phyloP scores from a whole-genome alignment of 2,888 invertebrate genomes.

The Drosophila ustulata region DNA sequence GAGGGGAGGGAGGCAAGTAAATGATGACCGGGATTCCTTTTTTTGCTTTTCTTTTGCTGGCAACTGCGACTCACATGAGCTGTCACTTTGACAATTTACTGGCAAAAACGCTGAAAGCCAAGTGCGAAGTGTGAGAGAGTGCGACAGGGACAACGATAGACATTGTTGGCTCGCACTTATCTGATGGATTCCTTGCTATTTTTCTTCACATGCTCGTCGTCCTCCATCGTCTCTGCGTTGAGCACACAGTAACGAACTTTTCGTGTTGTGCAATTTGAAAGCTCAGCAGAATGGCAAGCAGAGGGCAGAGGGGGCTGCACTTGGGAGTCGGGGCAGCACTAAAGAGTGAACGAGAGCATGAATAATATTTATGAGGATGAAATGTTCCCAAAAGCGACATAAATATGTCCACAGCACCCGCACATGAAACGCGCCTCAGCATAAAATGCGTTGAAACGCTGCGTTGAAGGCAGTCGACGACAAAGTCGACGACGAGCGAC shows the following conservation, averaged over 20 bases:
- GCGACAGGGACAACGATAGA: conserved; percentile 23
- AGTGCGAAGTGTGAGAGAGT: conserved; percentile 11
- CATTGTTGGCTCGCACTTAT: conserved; percentile 69
- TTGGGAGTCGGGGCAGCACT: conserved; percentile 33
- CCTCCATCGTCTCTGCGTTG: conserved; percentile 41
- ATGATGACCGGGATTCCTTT: conserved; percentile 61
- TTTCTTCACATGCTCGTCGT: conserved; percentile 65
- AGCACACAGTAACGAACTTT: conserved; percentile 71
- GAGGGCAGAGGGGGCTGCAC: neutral
- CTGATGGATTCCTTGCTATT: conserved; percentile 78
- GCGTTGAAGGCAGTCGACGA: conserved; percentile 38
- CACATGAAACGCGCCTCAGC: conserved; percentile 78
- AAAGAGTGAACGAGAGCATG: conserved; percentile 75
- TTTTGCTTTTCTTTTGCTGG: conserved; percentile 21
- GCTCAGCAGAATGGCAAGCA: conserved; percentile 69
- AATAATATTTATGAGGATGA: conserved; percentile 84
- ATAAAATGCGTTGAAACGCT: conserved; percentile 73
- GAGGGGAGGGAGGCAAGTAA: conserved; percentile 35
- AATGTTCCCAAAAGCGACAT: conserved; percentile 84
- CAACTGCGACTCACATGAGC: conserved; percentile 58
- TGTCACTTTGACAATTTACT: conserved; percentile 83
- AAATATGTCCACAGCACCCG: conserved; percentile 84
- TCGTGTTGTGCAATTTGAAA: conserved; percentile 70
- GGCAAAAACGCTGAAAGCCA: conserved; percentile 53
- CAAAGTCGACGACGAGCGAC: neutral